Evolutionary conservation across 2,797 vertebrate species (phyloP).

Genomic region (Gymnocypris eckloni): DNA sequence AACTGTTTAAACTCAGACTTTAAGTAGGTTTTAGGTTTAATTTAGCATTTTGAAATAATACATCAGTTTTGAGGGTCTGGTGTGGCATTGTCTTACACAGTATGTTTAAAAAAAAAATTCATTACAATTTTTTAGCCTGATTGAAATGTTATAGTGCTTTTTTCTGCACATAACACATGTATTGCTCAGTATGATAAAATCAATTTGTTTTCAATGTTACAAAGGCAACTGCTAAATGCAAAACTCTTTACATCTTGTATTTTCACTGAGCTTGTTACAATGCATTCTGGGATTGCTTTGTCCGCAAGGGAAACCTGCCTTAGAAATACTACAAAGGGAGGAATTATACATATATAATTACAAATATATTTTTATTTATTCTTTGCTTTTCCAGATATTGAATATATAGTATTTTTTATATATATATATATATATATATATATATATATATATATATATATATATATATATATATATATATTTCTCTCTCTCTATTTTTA

Average conservation of each 20-base stretch:
- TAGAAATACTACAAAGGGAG: neutral
- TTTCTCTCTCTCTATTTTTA: no score
- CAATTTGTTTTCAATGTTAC: neutral
- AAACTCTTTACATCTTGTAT: neutral
- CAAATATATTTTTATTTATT: no score
- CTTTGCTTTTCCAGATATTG: no score
- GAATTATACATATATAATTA: no score
- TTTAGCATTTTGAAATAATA: neutral
- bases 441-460: no score
- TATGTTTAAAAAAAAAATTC: no score
- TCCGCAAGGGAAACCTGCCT: neutral
- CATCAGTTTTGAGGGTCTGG: no score
- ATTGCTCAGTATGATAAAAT: neutral
- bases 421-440: neutral
- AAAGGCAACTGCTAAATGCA: neutral
- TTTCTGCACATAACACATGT: neutral
- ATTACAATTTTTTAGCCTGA: no score
- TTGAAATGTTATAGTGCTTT: neutral
- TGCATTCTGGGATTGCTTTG: conserved; percentile 1
- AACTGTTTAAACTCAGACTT: neutral
- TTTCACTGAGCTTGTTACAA: neutral
- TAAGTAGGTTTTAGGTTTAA: neutral
- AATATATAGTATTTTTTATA: neutral
- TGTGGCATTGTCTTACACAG: no score
- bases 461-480: no score